phyloP scores from a whole-genome alignment of 2,797 vertebrate species.

The Glyptemys insculpta region DNA sequence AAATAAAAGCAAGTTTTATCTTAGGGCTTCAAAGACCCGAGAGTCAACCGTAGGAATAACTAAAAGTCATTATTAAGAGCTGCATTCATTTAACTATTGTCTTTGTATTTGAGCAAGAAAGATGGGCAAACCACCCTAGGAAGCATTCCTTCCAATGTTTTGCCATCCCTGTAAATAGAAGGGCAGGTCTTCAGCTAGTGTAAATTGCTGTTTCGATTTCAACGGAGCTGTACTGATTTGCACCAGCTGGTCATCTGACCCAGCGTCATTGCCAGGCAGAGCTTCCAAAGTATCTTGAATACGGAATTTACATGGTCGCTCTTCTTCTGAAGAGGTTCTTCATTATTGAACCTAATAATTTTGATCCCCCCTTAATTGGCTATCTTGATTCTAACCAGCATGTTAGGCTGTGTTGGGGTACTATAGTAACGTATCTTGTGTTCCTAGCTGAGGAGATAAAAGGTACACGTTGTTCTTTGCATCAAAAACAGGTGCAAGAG shows the following conservation, averaged over 20 bases:
- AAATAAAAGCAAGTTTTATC: background rate
- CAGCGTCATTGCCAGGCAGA: background rate
- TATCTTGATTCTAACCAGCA: constrained; percentile 24
- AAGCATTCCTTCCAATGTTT: background rate
- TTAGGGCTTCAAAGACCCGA: background rate
- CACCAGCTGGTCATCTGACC: background rate
- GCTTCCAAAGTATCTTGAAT: background rate
- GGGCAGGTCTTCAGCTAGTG: background rate
- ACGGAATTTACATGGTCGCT: background rate
- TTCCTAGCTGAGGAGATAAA: background rate
- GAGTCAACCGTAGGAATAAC: background rate
- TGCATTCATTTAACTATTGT: background rate
- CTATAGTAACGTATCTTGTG: background rate
- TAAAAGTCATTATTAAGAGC: background rate
- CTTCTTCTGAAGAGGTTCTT: background rate
- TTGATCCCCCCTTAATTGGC: constrained; percentile 22
- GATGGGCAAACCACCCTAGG: background rate
- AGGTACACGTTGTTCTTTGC: constrained; percentile 1
- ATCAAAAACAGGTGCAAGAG: background rate
- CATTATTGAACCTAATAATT: constrained; percentile 12
- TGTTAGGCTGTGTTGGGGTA: background rate
- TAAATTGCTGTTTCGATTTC: background rate
- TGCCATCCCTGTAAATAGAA: background rate
- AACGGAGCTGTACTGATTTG: background rate
- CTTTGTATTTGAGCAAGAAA: background rate